Percentiles rank a stretch among this genome's conserved stretches.
Evolutionary conservation across 2,113 vertebrate species (phyloP).

Genomic region (Phainopepla nitens): DNA sequence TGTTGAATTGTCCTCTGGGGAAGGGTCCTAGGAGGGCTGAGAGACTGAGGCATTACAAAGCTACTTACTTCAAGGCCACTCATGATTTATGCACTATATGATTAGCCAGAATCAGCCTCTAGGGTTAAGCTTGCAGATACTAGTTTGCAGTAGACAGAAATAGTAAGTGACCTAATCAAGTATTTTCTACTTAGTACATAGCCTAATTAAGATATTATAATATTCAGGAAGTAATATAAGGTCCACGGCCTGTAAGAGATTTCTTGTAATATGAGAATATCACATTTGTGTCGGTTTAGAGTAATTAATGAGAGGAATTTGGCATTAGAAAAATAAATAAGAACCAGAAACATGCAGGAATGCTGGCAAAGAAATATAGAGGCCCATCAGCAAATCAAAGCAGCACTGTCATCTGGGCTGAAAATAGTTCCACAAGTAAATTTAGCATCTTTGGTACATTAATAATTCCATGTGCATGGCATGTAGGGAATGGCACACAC

Average conservation of each 20-base stretch:
- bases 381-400: background rate
- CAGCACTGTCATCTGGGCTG: background rate
- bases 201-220: background rate
- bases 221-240: background rate
- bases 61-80: background rate
- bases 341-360: slow-evolving; percentile 5
- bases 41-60: background rate
- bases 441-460: background rate
- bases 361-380: slow-evolving; percentile 31
- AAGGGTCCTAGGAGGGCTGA: background rate
- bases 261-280: slow-evolving; percentile 11
- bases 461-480: background rate
- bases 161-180: slow-evolving; percentile 12
- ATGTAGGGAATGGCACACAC: background rate
- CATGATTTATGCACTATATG: background rate
- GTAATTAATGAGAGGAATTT: slow-evolving; percentile 23
- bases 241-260: background rate
- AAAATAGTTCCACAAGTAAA: slow-evolving; percentile 40
- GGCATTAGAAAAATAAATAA: slow-evolving; percentile 34
- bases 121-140: background rate
- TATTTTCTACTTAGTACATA: slow-evolving; percentile 16
- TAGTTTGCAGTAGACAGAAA: background rate
- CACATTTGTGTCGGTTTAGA: background rate
- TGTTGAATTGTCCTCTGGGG: background rate
- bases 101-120: background rate